Base-by-base conservation (phyloP, 2,113 vertebrate genomes). In the Arvicanthis niloticus region DNA sequence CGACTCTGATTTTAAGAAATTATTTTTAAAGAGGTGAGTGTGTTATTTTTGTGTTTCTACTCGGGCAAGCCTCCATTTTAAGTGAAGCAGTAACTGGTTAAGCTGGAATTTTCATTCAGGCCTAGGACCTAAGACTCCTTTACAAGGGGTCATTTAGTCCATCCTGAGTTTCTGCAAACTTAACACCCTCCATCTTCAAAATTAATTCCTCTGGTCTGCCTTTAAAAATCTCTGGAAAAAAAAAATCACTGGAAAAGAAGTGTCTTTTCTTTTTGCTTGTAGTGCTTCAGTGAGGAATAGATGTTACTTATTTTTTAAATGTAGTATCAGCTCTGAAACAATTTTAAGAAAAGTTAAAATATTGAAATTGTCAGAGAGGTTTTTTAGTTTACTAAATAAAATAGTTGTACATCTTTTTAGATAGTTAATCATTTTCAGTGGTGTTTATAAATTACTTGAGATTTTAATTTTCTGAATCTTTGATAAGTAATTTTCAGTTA, bases 11-110 rank as follows among this genome's bases (percentile, higher is more conserved):
- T 91, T 92, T 93, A 65, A 26, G 7, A 80, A 80, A 93, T 92
- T 48, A 48, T 86, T 68, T 92, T 84, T 89, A 67, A 93, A 85
- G 96, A 92, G 87, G 78, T 94, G 89, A 87, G 77, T 90, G 97
- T 96, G 84, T 91, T 97, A 90, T 95, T 91, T 97, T 95, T 89
- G 60, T 94, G 89, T 93, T 89, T 72, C 85, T 89, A 53, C 56
- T 91, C 40, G 10, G 89, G 82, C 93, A 96, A 96, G 96, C 96
- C 96, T 97, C 98, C 98, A 98, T 98, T 98, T 98, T 98, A 98
- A 97, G 91, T 31, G 70, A 95, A 97, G 95, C 95, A 94, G 96
- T 97, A 97, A 97, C 97, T 97, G 94, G 97, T 98, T 97, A 93
- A 97, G 96, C 96, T 98, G 96, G 97, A 97, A 96, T 97, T 97